Evolutionary conservation across 53 echinoderm and acorn worm genomes (phyloP), one percentile per base, ranked within the genome.

Genomic region (Arbacia lixula): DNA sequence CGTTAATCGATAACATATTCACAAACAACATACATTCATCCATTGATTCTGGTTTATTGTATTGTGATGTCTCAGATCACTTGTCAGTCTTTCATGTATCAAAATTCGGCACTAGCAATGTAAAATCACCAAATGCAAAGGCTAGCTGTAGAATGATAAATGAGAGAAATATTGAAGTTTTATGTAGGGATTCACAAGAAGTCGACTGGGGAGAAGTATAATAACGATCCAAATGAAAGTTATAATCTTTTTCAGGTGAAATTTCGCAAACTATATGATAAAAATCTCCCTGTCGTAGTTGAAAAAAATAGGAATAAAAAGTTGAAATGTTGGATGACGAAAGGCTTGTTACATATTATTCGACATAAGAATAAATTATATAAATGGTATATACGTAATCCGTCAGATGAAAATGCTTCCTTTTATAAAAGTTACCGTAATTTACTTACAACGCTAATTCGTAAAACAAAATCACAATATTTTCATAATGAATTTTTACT

Each of bases 261-360:
- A 67, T 21, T 67, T 67, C 67, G 38, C 25, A 4, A 38, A 39
- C 6, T 67, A 17, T 62, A 39, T 38, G 67, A 67, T 38, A 67
- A 36, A 16, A 38, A 67, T 39, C 25, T 67, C 12, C 24, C 16
- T 8, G 1, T 62, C 17, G 67, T 37, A 3, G 6, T 20, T 0
- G 36, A 12, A 20, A 38, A 38, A 12, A 38, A 38, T 12, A 61
- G 11, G 20, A 66, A 66, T 6, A 66, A 66, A 17, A 38, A 38
- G 39, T n/a, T 66, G 2, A 66, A 66, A 66, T 66, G 67, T 37
- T 66, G 38, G 67, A 66, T 66, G 38, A 66, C 67, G 22, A 39
- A 37, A 6, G 67, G 61, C 1, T 1, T 37, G 39, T 37, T 65
- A 65, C 66, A 65, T n/a, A 36, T 20, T 5, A 65, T 65, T 12